A percentile compares a stretch with the other conserved stretches of the same genome.
phyloP scores from a whole-genome alignment of 2,113 vertebrate species.

The Periophthalmus modestus region DNA sequence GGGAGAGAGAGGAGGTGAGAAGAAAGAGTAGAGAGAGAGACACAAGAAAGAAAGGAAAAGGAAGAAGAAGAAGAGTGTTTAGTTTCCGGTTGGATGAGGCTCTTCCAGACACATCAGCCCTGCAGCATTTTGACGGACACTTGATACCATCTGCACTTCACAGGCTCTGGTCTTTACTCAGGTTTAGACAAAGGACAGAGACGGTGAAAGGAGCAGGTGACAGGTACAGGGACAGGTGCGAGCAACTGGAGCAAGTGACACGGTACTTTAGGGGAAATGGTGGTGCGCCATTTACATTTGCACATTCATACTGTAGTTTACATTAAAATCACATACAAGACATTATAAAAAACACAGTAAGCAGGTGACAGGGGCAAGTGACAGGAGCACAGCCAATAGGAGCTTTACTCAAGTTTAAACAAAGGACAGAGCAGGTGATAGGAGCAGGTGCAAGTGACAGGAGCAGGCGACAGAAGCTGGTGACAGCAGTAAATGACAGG shows the following conservation, averaged over 20 bases:
- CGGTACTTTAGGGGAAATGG: too few relatives aligned
- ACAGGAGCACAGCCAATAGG: too few relatives aligned
- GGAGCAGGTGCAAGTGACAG: background rate
- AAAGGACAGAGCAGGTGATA: background rate
- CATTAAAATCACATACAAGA: too few relatives aligned
- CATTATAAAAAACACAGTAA: too few relatives aligned
- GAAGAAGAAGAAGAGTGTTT: background rate
- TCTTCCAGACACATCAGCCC: slow-evolving; percentile 2
- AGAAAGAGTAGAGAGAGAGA: too few relatives aligned
- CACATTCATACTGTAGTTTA: too few relatives aligned
- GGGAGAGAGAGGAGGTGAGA: too few relatives aligned
- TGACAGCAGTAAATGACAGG: background rate
- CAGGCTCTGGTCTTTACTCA: background rate
- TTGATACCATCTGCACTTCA: slow-evolving; percentile 1
- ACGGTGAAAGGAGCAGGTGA: background rate
- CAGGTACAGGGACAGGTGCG: background rate
- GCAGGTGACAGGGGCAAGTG: background rate
- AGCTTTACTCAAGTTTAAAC: background rate
- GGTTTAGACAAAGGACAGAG: background rate
- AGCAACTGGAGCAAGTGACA: background rate
- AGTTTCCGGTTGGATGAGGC: background rate
- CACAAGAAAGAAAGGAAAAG: too few relatives aligned
- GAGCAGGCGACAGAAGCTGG: background rate
- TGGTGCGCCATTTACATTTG: too few relatives aligned
- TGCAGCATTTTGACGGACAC: slow-evolving; percentile 11